A percentile compares a stretch with the other conserved stretches of the same genome.
These are phyloP conservation scores for Gulo gulo DNA, from an alignment of 2,113 vertebrate species.

Conservation along the genomic window DNA sequence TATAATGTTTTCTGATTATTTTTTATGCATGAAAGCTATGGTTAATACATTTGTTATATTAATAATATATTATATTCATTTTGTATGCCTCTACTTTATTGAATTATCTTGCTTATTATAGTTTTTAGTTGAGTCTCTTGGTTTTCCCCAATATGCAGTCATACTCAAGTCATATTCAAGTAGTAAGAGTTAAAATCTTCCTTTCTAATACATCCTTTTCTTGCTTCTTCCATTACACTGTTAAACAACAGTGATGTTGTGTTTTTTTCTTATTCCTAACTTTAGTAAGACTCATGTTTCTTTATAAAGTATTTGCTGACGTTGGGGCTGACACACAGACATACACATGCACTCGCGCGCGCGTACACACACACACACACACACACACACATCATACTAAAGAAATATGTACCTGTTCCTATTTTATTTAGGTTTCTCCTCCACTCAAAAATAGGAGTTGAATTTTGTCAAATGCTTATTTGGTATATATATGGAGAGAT, in stretches of 20 bases:
- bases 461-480: slow-evolving; percentile 29
- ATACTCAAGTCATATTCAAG: background rate
- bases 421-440: background rate
- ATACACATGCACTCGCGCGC: background rate
- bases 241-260: background rate
- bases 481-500: background rate
- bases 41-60: background rate
- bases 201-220: background rate
- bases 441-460: background rate
- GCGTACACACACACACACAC: too few species aligned
- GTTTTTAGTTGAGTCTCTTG: background rate
- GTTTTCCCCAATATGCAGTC: background rate
- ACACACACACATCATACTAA: background rate
- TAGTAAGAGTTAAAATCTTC: background rate
- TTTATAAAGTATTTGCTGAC: background rate
- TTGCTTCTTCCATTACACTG: background rate
- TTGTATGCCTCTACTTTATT: background rate
- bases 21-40: background rate
- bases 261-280: background rate
- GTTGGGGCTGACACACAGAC: background rate
- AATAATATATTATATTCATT: background rate
- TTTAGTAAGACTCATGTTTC: background rate
- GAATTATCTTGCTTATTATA: background rate
- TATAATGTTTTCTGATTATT: background rate
- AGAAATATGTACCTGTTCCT: background rate